Evolutionary conservation across 2,113 vertebrate genomes (phyloP).

Genomic region (Sebastes schlegelii): DNA sequence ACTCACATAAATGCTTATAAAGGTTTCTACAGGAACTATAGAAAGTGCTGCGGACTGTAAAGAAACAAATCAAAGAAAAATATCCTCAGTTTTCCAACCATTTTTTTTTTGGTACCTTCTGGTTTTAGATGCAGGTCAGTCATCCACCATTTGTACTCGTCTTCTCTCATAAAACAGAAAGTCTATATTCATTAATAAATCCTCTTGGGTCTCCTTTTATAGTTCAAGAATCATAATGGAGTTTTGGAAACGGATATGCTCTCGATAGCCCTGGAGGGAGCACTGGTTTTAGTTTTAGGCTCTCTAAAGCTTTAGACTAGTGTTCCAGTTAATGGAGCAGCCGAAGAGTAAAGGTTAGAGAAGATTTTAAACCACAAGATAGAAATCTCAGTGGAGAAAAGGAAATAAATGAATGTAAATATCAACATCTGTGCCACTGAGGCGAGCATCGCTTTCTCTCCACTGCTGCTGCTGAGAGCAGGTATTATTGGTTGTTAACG

Average conservation of each 20-base stretch:
- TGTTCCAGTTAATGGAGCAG: constrained; percentile 12
- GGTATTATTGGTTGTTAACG: background rate
- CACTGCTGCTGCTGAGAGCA: background rate
- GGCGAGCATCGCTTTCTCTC: background rate
- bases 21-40: background rate
- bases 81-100: background rate
- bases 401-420: constrained; percentile 4
- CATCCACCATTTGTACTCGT: background rate
- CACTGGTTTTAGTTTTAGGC: background rate
- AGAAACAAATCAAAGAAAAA: background rate
- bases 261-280: background rate
- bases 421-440: background rate
- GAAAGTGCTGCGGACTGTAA: background rate
- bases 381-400: background rate
- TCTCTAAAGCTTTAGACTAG: background rate
- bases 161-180: constrained; percentile 8
- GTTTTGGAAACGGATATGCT: background rate
- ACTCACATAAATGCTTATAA: constrained; percentile 12
- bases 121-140: constrained; percentile 1
- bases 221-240: background rate
- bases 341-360: background rate
- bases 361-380: background rate
- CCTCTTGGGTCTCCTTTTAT: constrained; percentile 1
- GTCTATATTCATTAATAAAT: background rate
- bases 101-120: background rate